phyloP scores from a whole-genome alignment of 35 echinoderm and acorn worm genomes.

The Ptychodera flava region DNA sequence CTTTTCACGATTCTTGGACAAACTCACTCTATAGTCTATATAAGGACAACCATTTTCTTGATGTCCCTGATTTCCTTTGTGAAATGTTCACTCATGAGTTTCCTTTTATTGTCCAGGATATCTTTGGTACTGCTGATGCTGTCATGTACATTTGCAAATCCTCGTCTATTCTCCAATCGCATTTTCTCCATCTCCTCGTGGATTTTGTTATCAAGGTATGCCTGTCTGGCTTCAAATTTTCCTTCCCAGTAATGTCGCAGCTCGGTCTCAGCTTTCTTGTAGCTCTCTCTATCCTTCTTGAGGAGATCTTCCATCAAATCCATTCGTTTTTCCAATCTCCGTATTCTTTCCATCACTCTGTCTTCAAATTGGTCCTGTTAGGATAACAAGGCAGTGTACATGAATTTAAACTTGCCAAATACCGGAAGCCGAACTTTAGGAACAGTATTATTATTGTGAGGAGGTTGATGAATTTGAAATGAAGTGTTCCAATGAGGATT shows the following conservation, averaged over 20 bases:
- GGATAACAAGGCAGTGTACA: too few relatives aligned
- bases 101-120: neutral
- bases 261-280: neutral
- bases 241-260: neutral
- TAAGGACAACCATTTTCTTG: neutral
- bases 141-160: neutral
- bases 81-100: neutral
- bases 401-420: too few relatives aligned
- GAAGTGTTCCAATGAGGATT: too few relatives aligned
- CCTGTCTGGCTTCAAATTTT: neutral
- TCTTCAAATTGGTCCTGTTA: neutral
- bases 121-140: neutral
- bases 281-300: neutral
- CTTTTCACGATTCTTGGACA: neutral
- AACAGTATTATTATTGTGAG: too few relatives aligned
- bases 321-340: neutral
- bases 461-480: too few relatives aligned
- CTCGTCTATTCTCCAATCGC: neutral
- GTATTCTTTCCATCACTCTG: neutral
- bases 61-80: neutral
- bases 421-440: too few relatives aligned
- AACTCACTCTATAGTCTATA: neutral
- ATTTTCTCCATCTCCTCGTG: neutral
- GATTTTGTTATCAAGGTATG: neutral
- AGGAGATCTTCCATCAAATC: neutral